These are phyloP conservation scores for Eudemis profundana DNA, from an alignment of 2,888 invertebrate genomes.

Conservation along the genomic window DNA sequence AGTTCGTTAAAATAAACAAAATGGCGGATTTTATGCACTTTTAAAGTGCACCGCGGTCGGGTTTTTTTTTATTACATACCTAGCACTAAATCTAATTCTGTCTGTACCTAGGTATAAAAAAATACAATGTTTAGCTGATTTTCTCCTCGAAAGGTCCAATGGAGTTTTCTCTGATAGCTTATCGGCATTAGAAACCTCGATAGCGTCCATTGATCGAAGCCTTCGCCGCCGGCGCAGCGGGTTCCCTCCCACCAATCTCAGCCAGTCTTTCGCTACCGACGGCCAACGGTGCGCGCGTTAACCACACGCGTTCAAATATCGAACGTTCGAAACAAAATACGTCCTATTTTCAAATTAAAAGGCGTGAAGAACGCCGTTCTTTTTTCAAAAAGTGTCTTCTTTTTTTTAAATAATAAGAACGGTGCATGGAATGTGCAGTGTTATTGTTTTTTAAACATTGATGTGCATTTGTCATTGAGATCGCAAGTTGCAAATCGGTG, in stretches of 20 bases:
- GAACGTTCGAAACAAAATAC: slow-evolving; percentile 58
- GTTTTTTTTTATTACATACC: no score
- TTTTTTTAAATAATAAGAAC: background rate
- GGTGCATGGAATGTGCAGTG: slow-evolving; percentile 31
- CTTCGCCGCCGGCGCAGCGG: slow-evolving; percentile 63
- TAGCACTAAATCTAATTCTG: no score
- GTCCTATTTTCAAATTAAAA: slow-evolving; percentile 46
- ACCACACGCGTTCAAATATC: slow-evolving; percentile 50
- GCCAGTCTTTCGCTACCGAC: slow-evolving; percentile 70
- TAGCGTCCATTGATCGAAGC: slow-evolving; percentile 59
- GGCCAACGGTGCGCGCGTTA: slow-evolving; percentile 63
- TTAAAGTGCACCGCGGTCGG: accelerated
- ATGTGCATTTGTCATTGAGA: slow-evolving; percentile 61
- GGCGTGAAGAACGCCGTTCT: slow-evolving; percentile 24
- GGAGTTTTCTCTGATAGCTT: slow-evolving; percentile 65
- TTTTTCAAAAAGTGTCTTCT: slow-evolving; percentile 39
- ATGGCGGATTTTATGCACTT: no score
- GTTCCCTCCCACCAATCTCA: slow-evolving; percentile 61
- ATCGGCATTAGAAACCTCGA: slow-evolving; percentile 67
- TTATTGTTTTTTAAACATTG: slow-evolving; percentile 47
- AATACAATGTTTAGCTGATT: background rate
- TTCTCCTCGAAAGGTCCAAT: background rate
- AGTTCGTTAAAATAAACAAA: no score
- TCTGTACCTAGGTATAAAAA: no score
- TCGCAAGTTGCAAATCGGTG: slow-evolving; percentile 62